Conservation (phyloP, 2,797 vertebrate species). For the Chiroxiphia lanceolata region DNA sequence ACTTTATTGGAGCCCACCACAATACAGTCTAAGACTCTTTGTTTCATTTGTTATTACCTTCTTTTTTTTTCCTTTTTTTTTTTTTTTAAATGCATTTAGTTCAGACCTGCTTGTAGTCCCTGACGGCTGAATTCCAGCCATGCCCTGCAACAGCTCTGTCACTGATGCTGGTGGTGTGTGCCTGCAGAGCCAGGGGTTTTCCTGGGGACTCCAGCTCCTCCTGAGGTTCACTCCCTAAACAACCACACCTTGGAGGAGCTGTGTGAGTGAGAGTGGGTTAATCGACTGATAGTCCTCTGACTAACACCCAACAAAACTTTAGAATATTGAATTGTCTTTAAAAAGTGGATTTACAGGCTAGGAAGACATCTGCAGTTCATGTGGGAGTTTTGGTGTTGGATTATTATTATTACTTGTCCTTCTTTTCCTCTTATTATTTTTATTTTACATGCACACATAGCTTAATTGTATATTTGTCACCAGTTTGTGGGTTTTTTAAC, state of each 20-base stretch:
- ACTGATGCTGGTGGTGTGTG: not conserved
- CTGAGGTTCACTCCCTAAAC: not conserved
- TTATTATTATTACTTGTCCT: not conserved
- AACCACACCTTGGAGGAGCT: not conserved
- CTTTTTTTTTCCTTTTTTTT: not conserved
- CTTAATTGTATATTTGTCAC: not conserved
- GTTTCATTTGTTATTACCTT: slow-evolving; percentile 68
- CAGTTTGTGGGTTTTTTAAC: accelerated
- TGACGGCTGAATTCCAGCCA: slow-evolving; percentile 32
- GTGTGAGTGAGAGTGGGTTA: not conserved
- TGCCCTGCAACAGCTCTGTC: not conserved
- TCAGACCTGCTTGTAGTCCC: slow-evolving; percentile 49
- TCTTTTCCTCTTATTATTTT: not conserved
- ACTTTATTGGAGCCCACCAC: slow-evolving; percentile 71
- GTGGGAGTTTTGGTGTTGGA: not conserved
- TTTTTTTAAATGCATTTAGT: not conserved
- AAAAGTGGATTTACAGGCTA: not conserved
- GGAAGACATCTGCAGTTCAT: not conserved
- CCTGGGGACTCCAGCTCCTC: not conserved
- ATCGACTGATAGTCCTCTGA: not conserved
- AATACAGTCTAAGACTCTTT: slow-evolving; percentile 66
- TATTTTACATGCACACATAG: not conserved
- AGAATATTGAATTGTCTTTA: not conserved
- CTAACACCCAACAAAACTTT: not conserved
- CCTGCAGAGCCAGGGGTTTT: not conserved